Percentiles rank a stretch among this genome's conserved stretches.
Conservation (phyloP, 35 echinoderm and acorn worm genomes). For the Chiridota heheva region DNA sequence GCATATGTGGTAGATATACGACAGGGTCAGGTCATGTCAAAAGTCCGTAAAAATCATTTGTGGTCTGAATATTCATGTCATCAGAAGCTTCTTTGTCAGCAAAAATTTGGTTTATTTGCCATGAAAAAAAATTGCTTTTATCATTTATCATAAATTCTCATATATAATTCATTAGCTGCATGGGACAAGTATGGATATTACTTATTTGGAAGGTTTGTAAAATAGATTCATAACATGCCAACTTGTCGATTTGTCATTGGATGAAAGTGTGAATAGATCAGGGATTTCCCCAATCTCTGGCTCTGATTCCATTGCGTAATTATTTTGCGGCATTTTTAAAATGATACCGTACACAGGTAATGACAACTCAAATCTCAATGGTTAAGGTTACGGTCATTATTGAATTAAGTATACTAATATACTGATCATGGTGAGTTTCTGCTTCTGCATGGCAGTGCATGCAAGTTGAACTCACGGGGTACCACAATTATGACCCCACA, state of each 20-base stretch:
- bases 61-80: background rate
- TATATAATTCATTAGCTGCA: background rate
- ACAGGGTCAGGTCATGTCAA: background rate
- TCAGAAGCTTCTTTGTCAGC: background rate
- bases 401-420: no score
- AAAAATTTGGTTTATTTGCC: background rate
- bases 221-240: constrained; percentile 55
- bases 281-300: no score
- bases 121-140: background rate
- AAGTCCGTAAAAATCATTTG: background rate
- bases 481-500: no score
- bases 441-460: no score
- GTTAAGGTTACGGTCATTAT: no score
- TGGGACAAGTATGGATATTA: background rate
- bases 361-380: no score
- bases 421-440: no score
- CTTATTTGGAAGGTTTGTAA: background rate
- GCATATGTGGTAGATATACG: background rate
- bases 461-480: no score
- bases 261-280: no score
- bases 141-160: background rate
- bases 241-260: constrained; percentile 93
- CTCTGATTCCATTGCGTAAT: no score
- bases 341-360: no score
- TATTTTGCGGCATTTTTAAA: no score